A percentile compares a stretch with the other conserved stretches of the same genome.
Conservation (phyloP, 2,113 vertebrate genomes). For the Dissostichus mawsoni region DNA sequence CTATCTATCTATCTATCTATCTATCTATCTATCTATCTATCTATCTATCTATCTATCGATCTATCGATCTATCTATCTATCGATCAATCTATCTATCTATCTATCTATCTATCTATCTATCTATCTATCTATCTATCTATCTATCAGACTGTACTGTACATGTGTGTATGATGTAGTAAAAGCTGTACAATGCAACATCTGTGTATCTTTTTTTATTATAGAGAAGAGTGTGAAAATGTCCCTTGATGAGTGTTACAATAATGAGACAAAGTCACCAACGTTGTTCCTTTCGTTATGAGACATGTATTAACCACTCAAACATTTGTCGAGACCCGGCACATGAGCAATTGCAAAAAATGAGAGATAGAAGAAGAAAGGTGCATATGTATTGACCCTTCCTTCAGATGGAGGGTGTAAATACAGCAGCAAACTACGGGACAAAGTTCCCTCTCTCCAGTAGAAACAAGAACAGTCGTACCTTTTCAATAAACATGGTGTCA, state of each 20-base stretch:
- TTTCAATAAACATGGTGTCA: too few relatives aligned
- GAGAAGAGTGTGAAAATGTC: background rate
- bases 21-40: constrained; percentile 31
- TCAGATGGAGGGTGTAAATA: too few relatives aligned
- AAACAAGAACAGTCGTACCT: too few relatives aligned
- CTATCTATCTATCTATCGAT: constrained; percentile 34
- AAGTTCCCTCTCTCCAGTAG: too few relatives aligned
- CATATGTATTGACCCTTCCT: too few relatives aligned
- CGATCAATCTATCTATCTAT: constrained; percentile 30
- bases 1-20: constrained; percentile 29
- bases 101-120: constrained; percentile 32
- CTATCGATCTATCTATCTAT: constrained; percentile 30
- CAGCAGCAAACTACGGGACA: too few relatives aligned
- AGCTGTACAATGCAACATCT: constrained; percentile 36
- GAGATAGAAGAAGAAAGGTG: too few relatives aligned
- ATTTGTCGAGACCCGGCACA: background rate
- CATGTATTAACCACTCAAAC: constrained; percentile 22
- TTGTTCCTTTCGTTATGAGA: background rate
- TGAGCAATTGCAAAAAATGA: too few relatives aligned
- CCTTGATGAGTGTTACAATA: background rate
- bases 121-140: constrained; percentile 32
- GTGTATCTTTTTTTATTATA: background rate
- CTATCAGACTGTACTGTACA: constrained; percentile 18
- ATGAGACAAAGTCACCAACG: background rate
- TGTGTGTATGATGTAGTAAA: constrained; percentile 49